Evolutionary conservation across 2,113 vertebrate genomes (phyloP).

Genomic region (Prionailurus bengalensis): DNA sequence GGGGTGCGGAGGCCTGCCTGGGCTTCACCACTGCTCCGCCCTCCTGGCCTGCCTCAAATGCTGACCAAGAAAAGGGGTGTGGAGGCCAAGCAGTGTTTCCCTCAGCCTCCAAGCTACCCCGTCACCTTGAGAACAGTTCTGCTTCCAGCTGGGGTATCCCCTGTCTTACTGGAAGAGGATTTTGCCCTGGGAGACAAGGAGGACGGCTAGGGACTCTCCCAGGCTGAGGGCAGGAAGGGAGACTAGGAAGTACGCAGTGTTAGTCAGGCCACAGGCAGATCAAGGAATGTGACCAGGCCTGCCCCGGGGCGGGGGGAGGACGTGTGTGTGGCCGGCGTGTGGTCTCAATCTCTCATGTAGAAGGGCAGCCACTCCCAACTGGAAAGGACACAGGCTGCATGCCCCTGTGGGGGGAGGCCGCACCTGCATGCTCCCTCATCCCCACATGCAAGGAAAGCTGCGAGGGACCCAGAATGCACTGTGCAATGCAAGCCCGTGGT

Average conservation of each 20-base stretch:
- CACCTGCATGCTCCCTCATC: not conserved
- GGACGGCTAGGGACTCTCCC: not conserved
- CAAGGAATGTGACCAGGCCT: slow-evolving; percentile 79
- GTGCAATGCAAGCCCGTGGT: accelerated
- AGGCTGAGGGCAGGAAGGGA: slow-evolving; percentile 17
- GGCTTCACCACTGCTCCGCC: not conserved
- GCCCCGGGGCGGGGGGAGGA: slow-evolving; percentile 8
- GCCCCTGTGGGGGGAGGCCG: not conserved
- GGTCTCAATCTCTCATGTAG: not conserved
- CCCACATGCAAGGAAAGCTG: not conserved
- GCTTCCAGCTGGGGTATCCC: slow-evolving; percentile 24
- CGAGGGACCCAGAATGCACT: not conserved
- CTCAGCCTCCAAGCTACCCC: not conserved
- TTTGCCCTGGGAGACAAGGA: not conserved
- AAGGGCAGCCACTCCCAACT: slow-evolving; percentile 48
- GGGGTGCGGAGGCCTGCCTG: not conserved
- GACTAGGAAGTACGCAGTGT: slow-evolving; percentile 52
- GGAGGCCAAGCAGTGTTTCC: not conserved
- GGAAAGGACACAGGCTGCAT: not conserved
- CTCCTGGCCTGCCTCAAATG: not conserved
- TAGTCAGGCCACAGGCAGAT: slow-evolving; percentile 65
- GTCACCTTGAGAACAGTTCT: not conserved
- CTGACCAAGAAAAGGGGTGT: not conserved
- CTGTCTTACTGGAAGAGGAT: not conserved
- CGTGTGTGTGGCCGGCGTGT: not conserved